phyloP scores from a whole-genome alignment of 2,888 invertebrate species.

The Diabrotica balteata region DNA sequence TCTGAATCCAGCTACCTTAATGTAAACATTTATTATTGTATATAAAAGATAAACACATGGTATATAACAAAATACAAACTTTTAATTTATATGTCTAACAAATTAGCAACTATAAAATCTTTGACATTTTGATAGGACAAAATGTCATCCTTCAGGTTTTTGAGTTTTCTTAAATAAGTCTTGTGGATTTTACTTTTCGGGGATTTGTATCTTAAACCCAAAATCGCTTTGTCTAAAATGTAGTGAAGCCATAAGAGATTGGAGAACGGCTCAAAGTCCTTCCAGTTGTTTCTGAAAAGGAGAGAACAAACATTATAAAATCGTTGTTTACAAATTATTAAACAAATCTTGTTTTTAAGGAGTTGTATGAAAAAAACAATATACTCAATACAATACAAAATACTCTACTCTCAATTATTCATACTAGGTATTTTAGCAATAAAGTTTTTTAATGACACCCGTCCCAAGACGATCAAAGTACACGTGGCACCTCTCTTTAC shows the following conservation, averaged over 20 bases:
- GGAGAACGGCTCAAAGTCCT: constrained; percentile 79
- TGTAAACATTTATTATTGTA: too few relatives aligned
- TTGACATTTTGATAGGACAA: constrained; percentile 67
- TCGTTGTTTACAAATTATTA: not conserved
- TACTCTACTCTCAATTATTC: too few relatives aligned
- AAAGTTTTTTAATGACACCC: too few relatives aligned
- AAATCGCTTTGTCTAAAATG: constrained; percentile 79
- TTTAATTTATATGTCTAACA: constrained; percentile 10
- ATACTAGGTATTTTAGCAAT: too few relatives aligned
- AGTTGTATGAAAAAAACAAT: too few relatives aligned
- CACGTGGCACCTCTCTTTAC: too few relatives aligned
- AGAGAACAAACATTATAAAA: constrained; percentile 4
- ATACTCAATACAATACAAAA: too few relatives aligned
- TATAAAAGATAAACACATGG: too few relatives aligned
- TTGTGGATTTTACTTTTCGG: constrained; percentile 68
- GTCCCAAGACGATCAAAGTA: too few relatives aligned
- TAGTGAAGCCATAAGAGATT: constrained; percentile 95
- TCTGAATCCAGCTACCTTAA: too few relatives aligned
- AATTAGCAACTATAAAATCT: constrained; percentile 61
- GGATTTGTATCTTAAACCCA: constrained; percentile 72
- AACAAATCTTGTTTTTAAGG: not conserved
- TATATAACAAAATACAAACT: not conserved
- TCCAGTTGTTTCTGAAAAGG: constrained; percentile 82
- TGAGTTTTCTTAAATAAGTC: constrained; percentile 65
- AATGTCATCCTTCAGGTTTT: constrained; percentile 65